Conservation (phyloP, 1,140 invertebrate species). For the Radopholus similis region DNA sequence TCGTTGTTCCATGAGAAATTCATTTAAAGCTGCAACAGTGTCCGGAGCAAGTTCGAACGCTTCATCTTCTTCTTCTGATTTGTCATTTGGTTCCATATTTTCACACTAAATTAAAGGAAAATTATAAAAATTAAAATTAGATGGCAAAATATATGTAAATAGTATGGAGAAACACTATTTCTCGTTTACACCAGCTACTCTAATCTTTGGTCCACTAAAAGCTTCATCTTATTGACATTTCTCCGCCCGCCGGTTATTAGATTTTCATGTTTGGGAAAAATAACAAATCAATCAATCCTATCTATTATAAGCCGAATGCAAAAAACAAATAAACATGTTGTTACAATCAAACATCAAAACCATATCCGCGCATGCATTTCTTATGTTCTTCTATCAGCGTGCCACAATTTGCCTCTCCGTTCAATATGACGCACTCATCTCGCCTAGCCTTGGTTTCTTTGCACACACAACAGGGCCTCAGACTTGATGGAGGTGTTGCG, state of each 20-base stretch:
- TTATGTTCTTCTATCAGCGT: conserved; percentile 90
- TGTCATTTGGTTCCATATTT: conserved; percentile 3
- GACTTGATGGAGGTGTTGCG: background rate
- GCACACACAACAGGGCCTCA: conserved; percentile 10
- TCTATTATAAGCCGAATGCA: no score
- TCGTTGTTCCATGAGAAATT: conserved; percentile 74
- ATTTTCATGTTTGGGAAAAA: background rate
- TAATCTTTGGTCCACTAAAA: no score
- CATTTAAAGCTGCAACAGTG: conserved; percentile 73
- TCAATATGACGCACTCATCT: conserved; percentile 74
- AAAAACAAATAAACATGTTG: background rate
- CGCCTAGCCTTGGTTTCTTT: conserved; percentile 31
- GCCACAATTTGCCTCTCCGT: conserved; percentile 85
- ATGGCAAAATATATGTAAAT: background rate
- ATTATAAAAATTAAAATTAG: background rate
- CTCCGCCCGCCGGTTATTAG: background rate
- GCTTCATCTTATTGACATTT: background rate
- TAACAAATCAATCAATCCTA: background rate
- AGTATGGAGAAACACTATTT: background rate
- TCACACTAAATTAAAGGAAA: background rate
- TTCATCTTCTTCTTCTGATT: background rate
- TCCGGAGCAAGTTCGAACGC: conserved; percentile 54
- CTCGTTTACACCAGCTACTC: no score
- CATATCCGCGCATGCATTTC: conserved; percentile 86
- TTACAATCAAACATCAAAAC: conserved; percentile 79